Evolutionary conservation across 2,888 invertebrate species (phyloP), one percentile per base, ranked within the genome.

Genomic region (Campopleginae sp.): DNA sequence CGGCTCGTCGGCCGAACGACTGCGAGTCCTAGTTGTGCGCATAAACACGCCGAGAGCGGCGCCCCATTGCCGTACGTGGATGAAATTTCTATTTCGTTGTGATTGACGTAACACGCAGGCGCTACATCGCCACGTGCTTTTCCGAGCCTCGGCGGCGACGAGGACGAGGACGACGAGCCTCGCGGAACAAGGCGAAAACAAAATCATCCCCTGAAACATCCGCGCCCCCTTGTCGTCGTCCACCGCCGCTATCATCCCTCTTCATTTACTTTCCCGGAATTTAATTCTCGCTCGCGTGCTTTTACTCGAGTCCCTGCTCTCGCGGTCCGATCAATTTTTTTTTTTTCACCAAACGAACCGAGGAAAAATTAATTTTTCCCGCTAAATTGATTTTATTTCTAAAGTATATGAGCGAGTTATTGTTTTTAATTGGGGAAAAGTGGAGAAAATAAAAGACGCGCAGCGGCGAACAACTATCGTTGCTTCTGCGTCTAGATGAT

Each of bases 41-140:
- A 84, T 87, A 87, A 87, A 85, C 86, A 85, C 86, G 78, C 58
- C 70, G 75, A 63, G 65, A 54, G 63, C 75, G 74, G 61, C 68
- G 78, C 82, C 81, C 70, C 82, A 83, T 86, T 88, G 80, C 86
- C 74, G 86, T 87, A 86, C 86, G 86, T 83, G 87, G 84, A 86
- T 85, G 88, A 88, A 88, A 88, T 87, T 87, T 88, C 88, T 87
- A 87, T 88, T 87, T 88, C 79, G 82, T 83, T 82, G 80, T 80
- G 85, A 86, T 65, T 77, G 84, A 83, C 88, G 89, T 88, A 88
- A 88, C 91, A 93, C 93, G 93, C 93, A 93, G 91, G 93, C 93
- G 93, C 93, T 89, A 87, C 87, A 89, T 71, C 65, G 80, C 88
- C 88, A 88, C 88, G 88, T 88, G 88, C 86, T 86, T 86, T 82